Evolutionary conservation across 1,140 invertebrate species (phyloP), one percentile per base, ranked within the genome.

Genomic region (Hylaeus volcanicus): DNA sequence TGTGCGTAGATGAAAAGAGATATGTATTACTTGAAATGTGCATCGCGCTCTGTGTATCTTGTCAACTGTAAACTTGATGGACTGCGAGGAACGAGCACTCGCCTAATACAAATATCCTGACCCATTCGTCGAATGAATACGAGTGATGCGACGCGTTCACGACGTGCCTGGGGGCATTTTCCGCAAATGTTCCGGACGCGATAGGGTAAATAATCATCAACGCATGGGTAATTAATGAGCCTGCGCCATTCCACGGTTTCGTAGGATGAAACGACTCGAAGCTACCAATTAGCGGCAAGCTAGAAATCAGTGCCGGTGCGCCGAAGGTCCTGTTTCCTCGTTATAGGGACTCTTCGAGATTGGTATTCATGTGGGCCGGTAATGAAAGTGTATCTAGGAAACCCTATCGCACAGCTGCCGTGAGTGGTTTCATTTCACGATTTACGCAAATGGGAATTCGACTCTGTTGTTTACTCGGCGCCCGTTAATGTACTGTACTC

Each of bases 331-430:
- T 68, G 39, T 43, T 76, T 68, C n/a, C 41, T 15, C 41, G n/a
- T 66, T n/a, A 37, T 58, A 39, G 14, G 26, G 45, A n/a, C 45
- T 74, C 45, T n/a, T 51, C 58, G 60, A 53, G 4, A 37, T 53
- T 43, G 5, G 61, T 76, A 39, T 56, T 9, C 14, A 74, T 37
- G 55, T 51, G 74, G 74, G 14, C 66, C 74, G 74, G 69, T 69
- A 76, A 69, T 41, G 74, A 69, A 60, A 51, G 45, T 26, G 73
- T 74, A 75, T 56, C 63, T 69, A 76, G 74, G 74, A 76, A 66
- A 68, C 43, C 26, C n/a, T 74, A 63, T n/a, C 14, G 37, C 60
- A 63, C 53, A 39, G 53, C 5, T 68, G 64, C 74, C n/a, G 12
- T 12, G 12, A 66, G 41, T 56, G 74, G 15, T 39, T 76, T 64